Evolutionary conservation across 1,140 invertebrate genomes (phyloP).

Genomic region (Mylabris phalerata): DNA sequence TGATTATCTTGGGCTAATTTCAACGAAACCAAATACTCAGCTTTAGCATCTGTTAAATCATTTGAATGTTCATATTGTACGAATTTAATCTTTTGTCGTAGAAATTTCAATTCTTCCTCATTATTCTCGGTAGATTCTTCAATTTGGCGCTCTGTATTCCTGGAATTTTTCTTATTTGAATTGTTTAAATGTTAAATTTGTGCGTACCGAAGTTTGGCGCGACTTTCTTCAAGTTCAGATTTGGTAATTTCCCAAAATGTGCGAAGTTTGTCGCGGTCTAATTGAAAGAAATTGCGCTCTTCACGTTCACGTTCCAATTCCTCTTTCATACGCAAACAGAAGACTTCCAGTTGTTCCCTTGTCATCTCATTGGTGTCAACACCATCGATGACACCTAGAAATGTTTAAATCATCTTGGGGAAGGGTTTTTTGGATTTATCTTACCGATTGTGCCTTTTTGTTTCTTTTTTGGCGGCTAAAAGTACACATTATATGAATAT

Average conservation of each 20-base stretch:
- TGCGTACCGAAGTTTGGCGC: constrained; percentile 52
- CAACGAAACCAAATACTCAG: constrained; percentile 66
- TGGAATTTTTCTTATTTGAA: constrained; percentile 25
- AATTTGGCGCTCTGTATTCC: constrained; percentile 80
- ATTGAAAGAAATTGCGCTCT: constrained; percentile 90
- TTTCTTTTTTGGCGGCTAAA: constrained; percentile 33
- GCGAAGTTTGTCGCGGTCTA: constrained; percentile 89
- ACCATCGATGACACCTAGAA: constrained; percentile 70
- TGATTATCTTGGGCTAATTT: constrained; percentile 71
- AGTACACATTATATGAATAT: not conserved
- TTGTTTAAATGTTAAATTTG: not conserved
- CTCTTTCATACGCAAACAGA: constrained; percentile 78
- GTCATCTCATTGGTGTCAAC: constrained; percentile 88
- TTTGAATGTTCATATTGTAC: constrained; percentile 87
- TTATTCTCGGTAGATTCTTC: constrained; percentile 82
- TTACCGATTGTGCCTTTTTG: constrained; percentile 22
- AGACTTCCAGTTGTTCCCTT: constrained; percentile 85
- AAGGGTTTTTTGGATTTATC: not conserved
- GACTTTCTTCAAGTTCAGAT: constrained; percentile 74
- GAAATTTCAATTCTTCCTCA: constrained; percentile 77
- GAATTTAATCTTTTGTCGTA: constrained; percentile 90
- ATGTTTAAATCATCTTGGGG: not conserved
- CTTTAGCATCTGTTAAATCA: constrained; percentile 68
- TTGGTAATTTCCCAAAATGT: constrained; percentile 92
- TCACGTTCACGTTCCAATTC: constrained; percentile 90